Evolutionary conservation across 1,140 invertebrate genomes (phyloP).

Genomic region (Drosophila aff.): DNA sequence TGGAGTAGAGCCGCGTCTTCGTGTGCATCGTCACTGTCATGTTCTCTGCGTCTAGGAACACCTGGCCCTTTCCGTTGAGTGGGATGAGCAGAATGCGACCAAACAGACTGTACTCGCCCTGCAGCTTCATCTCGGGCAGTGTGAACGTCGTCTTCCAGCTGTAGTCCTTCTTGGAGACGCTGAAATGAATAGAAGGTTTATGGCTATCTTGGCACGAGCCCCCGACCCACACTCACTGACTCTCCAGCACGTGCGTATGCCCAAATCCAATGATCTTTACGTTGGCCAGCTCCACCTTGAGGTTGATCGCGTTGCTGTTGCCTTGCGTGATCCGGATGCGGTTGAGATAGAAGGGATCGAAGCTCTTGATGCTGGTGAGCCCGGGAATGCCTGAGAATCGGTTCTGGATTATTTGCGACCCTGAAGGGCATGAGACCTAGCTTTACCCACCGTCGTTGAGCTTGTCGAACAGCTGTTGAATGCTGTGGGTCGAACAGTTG

Average conservation of each 20-base stretch:
- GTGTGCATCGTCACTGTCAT: constrained; percentile 87
- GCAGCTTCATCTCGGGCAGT: constrained; percentile 88
- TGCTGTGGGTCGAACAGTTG: constrained; percentile 88
- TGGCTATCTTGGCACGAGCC: not conserved
- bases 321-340: constrained; percentile 89
- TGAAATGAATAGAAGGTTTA: constrained; percentile 48
- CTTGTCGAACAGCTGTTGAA: constrained; percentile 88
- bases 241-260: constrained; percentile 87
- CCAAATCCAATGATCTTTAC: constrained; percentile 88
- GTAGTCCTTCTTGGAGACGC: constrained; percentile 87
- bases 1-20: constrained; percentile 87
- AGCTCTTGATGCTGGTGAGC: constrained; percentile 86
- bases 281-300: constrained; percentile 89
- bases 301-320: constrained; percentile 88
- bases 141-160: constrained; percentile 88
- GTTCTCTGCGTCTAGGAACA: constrained; percentile 88
- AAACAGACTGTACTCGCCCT: constrained; percentile 89
- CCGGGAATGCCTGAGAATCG: constrained; percentile 75
- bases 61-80: constrained; percentile 88
- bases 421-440: no score
- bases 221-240: constrained; percentile 85
- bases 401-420: not conserved
- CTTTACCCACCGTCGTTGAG: constrained; percentile 85
- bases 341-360: constrained; percentile 89
- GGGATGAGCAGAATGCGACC: constrained; percentile 90